Evolutionary conservation across 2,888 invertebrate species (phyloP).

Genomic region (Lamellibrachia columna): DNA sequence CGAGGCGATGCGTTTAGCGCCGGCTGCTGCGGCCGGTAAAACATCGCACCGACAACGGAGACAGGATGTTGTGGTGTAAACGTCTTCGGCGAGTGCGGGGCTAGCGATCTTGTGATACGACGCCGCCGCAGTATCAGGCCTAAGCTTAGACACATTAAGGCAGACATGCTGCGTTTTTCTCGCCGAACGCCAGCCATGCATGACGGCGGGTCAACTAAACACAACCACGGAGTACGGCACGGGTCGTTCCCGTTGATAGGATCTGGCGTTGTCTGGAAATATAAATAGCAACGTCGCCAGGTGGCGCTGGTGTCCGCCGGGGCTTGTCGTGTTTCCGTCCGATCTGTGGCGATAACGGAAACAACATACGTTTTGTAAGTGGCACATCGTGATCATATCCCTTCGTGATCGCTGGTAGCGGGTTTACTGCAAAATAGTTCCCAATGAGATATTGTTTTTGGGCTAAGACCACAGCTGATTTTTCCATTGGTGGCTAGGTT

Average conservation of each 20-base stretch:
- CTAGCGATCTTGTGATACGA: neutral
- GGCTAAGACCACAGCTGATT: too few relatives aligned
- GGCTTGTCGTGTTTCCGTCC: too few relatives aligned
- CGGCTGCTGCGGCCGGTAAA: neutral
- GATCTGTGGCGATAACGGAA: too few relatives aligned
- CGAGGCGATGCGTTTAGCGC: neutral
- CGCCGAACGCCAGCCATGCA: too few relatives aligned
- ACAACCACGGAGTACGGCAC: too few relatives aligned
- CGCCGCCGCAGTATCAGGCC: neutral
- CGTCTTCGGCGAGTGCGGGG: neutral
- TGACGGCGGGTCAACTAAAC: too few relatives aligned
- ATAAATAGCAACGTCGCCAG: neutral
- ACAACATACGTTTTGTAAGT: too few relatives aligned
- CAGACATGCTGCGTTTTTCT: neutral
- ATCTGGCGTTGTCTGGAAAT: neutral
- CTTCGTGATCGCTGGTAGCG: too few relatives aligned
- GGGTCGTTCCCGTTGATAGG: neutral
- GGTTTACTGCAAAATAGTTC: too few relatives aligned
- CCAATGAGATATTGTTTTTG: too few relatives aligned
- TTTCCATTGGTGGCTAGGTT: too few relatives aligned
- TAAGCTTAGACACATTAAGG: neutral
- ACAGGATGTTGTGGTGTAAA: constrained; percentile 11
- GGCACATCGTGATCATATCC: too few relatives aligned
- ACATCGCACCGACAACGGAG: neutral
- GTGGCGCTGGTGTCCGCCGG: neutral